Evolutionary conservation across 2,113 vertebrate genomes (phyloP).

Genomic region (Cariama cristata): DNA sequence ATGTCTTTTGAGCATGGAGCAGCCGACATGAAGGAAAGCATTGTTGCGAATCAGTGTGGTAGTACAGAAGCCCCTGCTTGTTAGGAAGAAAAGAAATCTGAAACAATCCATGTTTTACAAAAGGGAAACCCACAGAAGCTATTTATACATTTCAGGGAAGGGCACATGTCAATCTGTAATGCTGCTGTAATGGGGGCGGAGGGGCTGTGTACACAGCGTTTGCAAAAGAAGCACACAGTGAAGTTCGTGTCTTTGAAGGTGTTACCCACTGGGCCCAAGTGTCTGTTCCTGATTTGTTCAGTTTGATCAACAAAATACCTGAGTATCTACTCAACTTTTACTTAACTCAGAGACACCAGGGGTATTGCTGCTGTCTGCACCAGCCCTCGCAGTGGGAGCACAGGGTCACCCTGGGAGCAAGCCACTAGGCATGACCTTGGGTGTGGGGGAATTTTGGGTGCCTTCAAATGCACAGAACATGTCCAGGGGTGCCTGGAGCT

Average conservation of each 20-base stretch:
- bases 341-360: background rate
- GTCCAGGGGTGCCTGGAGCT: background rate
- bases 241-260: background rate
- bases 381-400: background rate
- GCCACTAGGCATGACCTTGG: rapidly evolving
- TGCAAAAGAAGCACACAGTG: background rate
- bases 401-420: rapidly evolving
- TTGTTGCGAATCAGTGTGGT: background rate
- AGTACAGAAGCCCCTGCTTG: background rate
- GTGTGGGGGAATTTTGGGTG: background rate
- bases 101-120: background rate
- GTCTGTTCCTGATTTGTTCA: background rate
- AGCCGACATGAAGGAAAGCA: background rate
- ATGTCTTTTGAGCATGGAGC: background rate
- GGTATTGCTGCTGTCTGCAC: background rate
- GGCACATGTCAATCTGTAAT: rapidly evolving
- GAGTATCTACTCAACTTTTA: background rate
- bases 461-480: background rate
- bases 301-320: background rate
- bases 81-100: background rate
- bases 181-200: background rate
- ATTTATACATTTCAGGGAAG: background rate
- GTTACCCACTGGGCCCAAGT: background rate
- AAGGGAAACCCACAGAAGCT: background rate
- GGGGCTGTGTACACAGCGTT: rapidly evolving